phyloP scores from a whole-genome alignment of 1,140 invertebrate genomes.

The Formica selysi region DNA sequence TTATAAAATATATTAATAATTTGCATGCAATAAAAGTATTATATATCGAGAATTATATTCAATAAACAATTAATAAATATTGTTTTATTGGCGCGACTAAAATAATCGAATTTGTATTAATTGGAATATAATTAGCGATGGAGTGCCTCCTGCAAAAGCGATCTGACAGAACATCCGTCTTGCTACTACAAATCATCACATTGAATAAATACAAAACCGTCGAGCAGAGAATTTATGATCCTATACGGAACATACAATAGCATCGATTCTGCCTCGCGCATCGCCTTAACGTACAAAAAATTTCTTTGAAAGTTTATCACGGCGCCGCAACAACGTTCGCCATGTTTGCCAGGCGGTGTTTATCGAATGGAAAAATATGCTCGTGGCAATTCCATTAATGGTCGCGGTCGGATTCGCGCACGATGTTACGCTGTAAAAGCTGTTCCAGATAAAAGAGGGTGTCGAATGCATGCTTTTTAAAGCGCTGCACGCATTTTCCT shows the following conservation, averaged over 20 bases:
- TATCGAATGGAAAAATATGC: slow-evolving; percentile 68
- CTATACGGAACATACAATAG: no score
- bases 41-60: not conserved
- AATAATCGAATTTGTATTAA: slow-evolving; percentile 22
- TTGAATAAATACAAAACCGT: slow-evolving; percentile 32
- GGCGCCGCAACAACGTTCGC: slow-evolving; percentile 32
- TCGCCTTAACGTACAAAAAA: slow-evolving; percentile 54
- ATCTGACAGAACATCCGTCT: not conserved
- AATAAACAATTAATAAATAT: not conserved
- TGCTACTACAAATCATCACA: slow-evolving; percentile 37
- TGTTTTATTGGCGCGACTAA: not conserved
- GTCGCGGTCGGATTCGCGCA: slow-evolving; percentile 30
- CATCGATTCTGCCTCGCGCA: slow-evolving; percentile 16
- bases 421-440: slow-evolving; percentile 41
- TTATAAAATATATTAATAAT: slow-evolving; percentile 10
- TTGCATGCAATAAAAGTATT: not conserved
- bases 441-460: slow-evolving; percentile 38
- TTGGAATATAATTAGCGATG: not conserved
- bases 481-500: slow-evolving; percentile 46
- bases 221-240: slow-evolving; percentile 26
- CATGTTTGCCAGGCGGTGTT: slow-evolving; percentile 49
- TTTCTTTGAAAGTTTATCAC: slow-evolving; percentile 45
- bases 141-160: not conserved
- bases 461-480: slow-evolving; percentile 57
- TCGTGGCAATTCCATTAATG: slow-evolving; percentile 63